Percentiles rank a stretch among this genome's conserved stretches.
Conservation (phyloP, 1,140 invertebrate species). For the Drosophila malerkotliana region DNA sequence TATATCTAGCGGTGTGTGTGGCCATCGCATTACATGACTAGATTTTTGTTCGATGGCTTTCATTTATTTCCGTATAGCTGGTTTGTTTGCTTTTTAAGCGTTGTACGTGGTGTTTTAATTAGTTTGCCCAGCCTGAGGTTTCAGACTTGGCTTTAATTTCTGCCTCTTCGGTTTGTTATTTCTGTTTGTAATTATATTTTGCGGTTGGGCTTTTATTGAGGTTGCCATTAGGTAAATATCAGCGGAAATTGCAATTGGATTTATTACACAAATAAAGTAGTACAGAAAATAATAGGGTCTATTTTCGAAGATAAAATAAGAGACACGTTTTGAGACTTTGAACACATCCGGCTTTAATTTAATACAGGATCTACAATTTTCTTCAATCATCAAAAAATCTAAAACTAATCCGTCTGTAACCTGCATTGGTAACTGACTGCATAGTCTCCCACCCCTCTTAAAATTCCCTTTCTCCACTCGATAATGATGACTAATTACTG, state of each 20-base stretch:
- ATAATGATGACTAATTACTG: conserved; percentile 51
- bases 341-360: neutral
- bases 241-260: conserved; percentile 7
- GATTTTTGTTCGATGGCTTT: conserved; percentile 32
- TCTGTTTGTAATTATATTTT: conserved; percentile 57
- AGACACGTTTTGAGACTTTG: neutral
- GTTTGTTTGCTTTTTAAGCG: conserved; percentile 17
- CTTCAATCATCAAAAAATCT: neutral
- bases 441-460: neutral
- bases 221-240: conserved; percentile 11
- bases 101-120: conserved; percentile 53
- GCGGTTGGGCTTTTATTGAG: conserved; percentile 35
- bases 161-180: conserved; percentile 52
- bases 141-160: conserved; percentile 38
- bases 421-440: neutral
- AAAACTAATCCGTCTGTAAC: neutral
- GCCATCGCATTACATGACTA: conserved; percentile 39
- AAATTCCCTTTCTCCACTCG: conserved; percentile 28
- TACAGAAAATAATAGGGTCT: neutral
- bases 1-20: conserved; percentile 31
- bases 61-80: conserved; percentile 20
- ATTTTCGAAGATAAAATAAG: neutral
- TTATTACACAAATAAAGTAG: conserved; percentile 1
- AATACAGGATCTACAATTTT: neutral
- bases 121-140: conserved; percentile 32